These are phyloP conservation scores for Hypothenemus hampei DNA, from an alignment of 1,140 invertebrate species.

Conservation along the genomic window DNA sequence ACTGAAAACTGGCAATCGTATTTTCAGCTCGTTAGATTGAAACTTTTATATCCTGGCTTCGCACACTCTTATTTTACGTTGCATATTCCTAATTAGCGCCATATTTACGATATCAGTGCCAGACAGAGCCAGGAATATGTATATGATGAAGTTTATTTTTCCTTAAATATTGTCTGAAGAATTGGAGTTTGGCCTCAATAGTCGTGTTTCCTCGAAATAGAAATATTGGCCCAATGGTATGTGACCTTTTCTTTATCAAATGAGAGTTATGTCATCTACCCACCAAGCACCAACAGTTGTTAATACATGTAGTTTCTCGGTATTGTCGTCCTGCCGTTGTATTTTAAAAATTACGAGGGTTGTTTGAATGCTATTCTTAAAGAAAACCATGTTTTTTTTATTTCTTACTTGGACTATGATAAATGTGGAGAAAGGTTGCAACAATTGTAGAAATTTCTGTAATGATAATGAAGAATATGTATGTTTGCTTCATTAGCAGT, in stretches of 20 bases:
- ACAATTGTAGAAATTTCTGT: background rate
- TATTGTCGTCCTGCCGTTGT: too few relatives aligned
- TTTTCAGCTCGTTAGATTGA: background rate
- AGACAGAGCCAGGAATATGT: too few relatives aligned
- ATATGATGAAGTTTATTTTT: too few relatives aligned
- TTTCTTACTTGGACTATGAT: background rate
- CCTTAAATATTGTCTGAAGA: too few relatives aligned
- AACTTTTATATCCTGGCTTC: background rate
- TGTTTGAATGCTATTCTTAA: too few relatives aligned
- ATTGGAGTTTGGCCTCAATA: too few relatives aligned
- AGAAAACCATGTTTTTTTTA: conserved; percentile 3
- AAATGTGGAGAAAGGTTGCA: background rate
- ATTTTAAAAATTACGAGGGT: too few relatives aligned
- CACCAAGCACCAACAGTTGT: conserved; percentile 13
- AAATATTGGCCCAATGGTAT: too few relatives aligned
- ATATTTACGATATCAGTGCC: background rate
- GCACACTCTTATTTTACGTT: background rate
- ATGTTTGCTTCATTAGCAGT: background rate
- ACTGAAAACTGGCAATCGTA: background rate
- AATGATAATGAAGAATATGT: background rate
- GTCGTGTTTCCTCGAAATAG: too few relatives aligned
- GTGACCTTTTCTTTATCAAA: conserved; percentile 22
- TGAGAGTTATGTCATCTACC: conserved; percentile 28
- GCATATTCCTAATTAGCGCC: background rate
- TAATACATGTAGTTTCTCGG: conserved; percentile 26